phyloP scores from a whole-genome alignment of 2,113 vertebrate genomes.

The Corythaixoides concolor region DNA sequence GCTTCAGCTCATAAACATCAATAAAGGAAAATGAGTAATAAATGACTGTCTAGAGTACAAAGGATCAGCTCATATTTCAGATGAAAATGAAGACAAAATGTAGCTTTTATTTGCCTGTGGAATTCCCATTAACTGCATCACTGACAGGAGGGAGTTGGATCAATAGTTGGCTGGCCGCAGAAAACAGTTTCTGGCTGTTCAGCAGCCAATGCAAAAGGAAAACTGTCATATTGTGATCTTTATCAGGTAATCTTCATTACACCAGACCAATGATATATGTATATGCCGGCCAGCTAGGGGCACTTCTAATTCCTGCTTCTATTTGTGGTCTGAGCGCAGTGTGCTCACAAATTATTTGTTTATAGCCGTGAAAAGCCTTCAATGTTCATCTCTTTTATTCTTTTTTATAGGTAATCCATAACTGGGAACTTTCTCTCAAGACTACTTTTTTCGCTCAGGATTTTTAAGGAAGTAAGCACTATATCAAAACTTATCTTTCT shows the following conservation, averaged over 20 bases:
- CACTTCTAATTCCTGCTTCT: slow-evolving; percentile 77
- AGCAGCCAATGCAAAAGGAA: slow-evolving; percentile 91
- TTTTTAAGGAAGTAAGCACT: slow-evolving; percentile 66
- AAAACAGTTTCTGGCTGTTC: slow-evolving; percentile 90
- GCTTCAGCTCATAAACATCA: slow-evolving; percentile 88
- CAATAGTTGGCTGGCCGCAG: slow-evolving; percentile 85
- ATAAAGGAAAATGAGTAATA: slow-evolving; percentile 88
- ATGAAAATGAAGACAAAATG: slow-evolving; percentile 87
- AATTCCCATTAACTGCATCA: slow-evolving; percentile 87
- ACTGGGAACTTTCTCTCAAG: slow-evolving; percentile 71
- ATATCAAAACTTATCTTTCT: slow-evolving; percentile 50
- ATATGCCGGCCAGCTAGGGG: slow-evolving; percentile 80
- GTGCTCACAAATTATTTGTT: slow-evolving; percentile 84
- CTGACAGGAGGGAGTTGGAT: slow-evolving; percentile 86
- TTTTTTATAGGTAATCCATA: slow-evolving; percentile 81
- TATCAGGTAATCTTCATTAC: slow-evolving; percentile 96
- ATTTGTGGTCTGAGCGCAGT: slow-evolving; percentile 69
- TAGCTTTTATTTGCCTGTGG: slow-evolving; percentile 86
- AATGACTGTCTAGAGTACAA: slow-evolving; percentile 86
- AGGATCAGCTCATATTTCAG: slow-evolving; percentile 87
- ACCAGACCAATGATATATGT: slow-evolving; percentile 89
- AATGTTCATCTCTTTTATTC: slow-evolving; percentile 79
- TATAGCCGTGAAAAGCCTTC: slow-evolving; percentile 77
- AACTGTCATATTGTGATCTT: slow-evolving; percentile 98
- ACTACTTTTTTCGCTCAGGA: slow-evolving; percentile 65